phyloP scores from a whole-genome alignment of 2,888 invertebrate species.

The Catotricha subobsoleta region DNA sequence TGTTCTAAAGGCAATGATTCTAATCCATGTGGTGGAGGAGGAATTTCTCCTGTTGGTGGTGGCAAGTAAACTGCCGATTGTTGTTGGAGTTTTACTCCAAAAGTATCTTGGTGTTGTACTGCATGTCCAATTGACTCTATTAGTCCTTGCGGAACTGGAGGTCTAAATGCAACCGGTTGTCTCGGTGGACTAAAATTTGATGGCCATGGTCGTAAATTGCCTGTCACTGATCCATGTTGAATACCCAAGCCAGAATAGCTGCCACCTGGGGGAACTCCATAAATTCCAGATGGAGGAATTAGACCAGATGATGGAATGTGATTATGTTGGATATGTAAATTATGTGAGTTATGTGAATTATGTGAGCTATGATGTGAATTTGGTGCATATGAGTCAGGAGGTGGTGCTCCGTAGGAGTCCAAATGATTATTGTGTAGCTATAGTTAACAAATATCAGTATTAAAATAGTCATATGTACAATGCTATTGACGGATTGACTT shows the following conservation, averaged over 20 bases:
- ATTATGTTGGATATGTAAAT: too few relatives aligned
- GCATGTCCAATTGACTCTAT: conserved; percentile 45
- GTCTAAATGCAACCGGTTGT: conserved; percentile 50
- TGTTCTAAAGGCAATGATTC: conserved; percentile 16
- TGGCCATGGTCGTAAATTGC: conserved; percentile 19
- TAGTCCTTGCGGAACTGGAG: conserved; percentile 53
- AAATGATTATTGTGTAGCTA: conserved; percentile 22
- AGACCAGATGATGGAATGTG: conserved; percentile 7
- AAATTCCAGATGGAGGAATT: conserved; percentile 40
- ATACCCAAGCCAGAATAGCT: conserved; percentile 22
- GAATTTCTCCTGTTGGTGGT: conserved; percentile 42
- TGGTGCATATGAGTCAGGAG: conserved; percentile 30
- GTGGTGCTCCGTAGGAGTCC: conserved; percentile 28
- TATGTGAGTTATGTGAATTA: too few relatives aligned
- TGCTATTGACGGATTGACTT: background rate
- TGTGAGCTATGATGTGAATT: conserved; percentile 12
- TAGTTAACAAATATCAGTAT: too few relatives aligned
- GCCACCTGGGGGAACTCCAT: conserved; percentile 40
- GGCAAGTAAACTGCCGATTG: conserved; percentile 38
- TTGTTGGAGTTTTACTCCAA: conserved; percentile 35
- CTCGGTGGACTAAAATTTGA: conserved; percentile 9
- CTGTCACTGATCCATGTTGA: conserved; percentile 18
- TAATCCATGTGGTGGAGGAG: conserved; percentile 12
- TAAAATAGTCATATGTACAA: too few relatives aligned
- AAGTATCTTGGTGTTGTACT: conserved; percentile 41